Percentiles rank a stretch among this genome's conserved stretches.
These are phyloP conservation scores for Drosophila ambigua DNA, from an alignment of 1,140 invertebrate species.

Conservation along the genomic window DNA sequence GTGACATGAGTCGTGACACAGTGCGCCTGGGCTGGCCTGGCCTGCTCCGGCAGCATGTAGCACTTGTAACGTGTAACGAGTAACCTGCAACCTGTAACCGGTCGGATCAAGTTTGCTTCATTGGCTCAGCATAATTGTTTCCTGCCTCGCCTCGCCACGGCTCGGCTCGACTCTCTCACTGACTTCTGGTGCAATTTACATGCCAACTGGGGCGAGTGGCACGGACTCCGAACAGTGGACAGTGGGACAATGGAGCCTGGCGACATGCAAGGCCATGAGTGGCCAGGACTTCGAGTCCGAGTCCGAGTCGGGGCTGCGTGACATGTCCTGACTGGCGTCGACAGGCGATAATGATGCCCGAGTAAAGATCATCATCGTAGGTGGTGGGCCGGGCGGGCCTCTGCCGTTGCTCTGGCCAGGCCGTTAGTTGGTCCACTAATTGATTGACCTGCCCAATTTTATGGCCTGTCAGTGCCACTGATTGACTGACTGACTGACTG, in stretches of 20 bases:
- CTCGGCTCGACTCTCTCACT: slow-evolving; percentile 1
- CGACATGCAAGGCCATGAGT: neutral
- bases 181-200: slow-evolving; percentile 52
- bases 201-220: slow-evolving; percentile 30
- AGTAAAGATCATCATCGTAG: slow-evolving; percentile 21
- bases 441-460: slow-evolving; percentile 61
- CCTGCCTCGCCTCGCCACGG: slow-evolving; percentile 24
- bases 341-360: slow-evolving; percentile 45
- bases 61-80: too few species aligned
- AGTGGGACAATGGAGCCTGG: slow-evolving; percentile 17
- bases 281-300: neutral
- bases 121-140: slow-evolving; percentile 78
- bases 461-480: slow-evolving; percentile 51
- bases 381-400: neutral
- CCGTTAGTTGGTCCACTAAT: slow-evolving; percentile 40
- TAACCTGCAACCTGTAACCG: slow-evolving; percentile 21
- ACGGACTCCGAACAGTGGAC: slow-evolving; percentile 10
- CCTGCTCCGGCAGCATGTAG: too few species aligned
- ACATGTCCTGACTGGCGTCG: slow-evolving; percentile 47
- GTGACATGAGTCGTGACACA: slow-evolving; percentile 39
- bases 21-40: neutral
- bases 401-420: neutral
- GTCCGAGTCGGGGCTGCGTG: slow-evolving; percentile 7
- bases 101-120: slow-evolving; percentile 67
- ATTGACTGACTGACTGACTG: slow-evolving; percentile 38